These are phyloP conservation scores for Ormia ochracea DNA, from an alignment of 2,888 invertebrate genomes.

Conservation along the genomic window DNA sequence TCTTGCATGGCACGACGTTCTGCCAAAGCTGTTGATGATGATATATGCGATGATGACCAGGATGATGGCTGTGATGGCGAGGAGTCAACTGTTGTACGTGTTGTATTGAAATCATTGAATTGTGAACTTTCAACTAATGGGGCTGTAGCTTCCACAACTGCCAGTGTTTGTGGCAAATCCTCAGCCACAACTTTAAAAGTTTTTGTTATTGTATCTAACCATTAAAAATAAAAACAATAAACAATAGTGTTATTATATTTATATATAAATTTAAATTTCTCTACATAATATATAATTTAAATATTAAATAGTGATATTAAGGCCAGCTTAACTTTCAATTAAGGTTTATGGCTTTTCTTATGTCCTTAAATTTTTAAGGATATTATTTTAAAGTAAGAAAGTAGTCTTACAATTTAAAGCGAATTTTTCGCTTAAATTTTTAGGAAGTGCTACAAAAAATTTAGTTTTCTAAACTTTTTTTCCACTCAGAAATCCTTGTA, in stretches of 20 bases:
- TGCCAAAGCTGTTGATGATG: constrained; percentile 40
- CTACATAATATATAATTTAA: constrained; percentile 46
- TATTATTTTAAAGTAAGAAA: no score
- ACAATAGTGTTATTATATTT: neutral
- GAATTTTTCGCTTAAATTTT: no score
- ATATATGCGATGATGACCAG: constrained; percentile 32
- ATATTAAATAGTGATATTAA: no score
- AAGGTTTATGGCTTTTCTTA: no score
- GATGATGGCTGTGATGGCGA: constrained; percentile 45
- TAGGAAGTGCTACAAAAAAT: no score
- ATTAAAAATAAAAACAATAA: neutral
- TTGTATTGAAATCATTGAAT: constrained; percentile 62
- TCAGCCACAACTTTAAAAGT: constrained; percentile 49
- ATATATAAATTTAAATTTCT: constrained; percentile 23
- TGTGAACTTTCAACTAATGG: constrained; percentile 55
- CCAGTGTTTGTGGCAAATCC: constrained; percentile 43
- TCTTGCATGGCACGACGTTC: constrained; percentile 10
- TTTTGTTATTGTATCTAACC: constrained; percentile 51
- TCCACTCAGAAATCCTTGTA: no score
- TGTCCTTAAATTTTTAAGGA: no score
- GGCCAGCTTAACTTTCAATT: no score
- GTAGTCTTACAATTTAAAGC: no score
- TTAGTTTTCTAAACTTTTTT: no score
- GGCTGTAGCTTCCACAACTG: constrained; percentile 53
- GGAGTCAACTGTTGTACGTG: constrained; percentile 54